A percentile compares a stretch with the other conserved stretches of the same genome.
These are phyloP conservation scores for Lathamus discolor DNA, from an alignment of 2,113 vertebrate species.

Conservation along the genomic window DNA sequence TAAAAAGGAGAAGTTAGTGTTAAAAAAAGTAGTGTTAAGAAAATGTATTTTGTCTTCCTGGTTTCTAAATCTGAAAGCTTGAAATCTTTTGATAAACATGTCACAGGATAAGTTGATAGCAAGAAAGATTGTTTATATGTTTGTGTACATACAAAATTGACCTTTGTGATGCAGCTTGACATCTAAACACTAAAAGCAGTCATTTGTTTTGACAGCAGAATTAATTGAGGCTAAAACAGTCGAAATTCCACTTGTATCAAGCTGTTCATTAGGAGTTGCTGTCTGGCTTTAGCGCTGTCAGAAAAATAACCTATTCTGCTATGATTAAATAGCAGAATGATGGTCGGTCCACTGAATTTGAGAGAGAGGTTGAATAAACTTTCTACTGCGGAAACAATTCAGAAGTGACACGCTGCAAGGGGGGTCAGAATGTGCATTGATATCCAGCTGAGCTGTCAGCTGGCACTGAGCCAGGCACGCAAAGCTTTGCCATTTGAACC, in stretches of 20 bases:
- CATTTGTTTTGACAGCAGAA: conserved; percentile 95
- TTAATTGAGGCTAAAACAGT: conserved; percentile 94
- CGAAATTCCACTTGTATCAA: conserved; percentile 86
- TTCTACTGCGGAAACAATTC: conserved; percentile 90
- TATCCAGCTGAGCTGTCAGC: conserved; percentile 94
- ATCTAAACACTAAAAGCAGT: conserved; percentile 78
- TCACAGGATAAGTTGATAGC: conserved; percentile 62
- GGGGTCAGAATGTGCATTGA: conserved; percentile 84
- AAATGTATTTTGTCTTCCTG: background rate
- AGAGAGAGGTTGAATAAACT: conserved; percentile 95
- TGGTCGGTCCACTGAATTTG: conserved; percentile 78
- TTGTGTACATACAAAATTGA: conserved; percentile 80
- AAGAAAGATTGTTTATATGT: conserved; percentile 69
- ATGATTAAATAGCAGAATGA: conserved; percentile 87
- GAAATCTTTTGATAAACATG: conserved; percentile 6
- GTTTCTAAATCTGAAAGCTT: conserved; percentile 18
- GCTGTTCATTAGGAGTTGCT: conserved; percentile 89
- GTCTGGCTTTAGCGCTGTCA: conserved; percentile 87
- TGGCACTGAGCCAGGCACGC: conserved; percentile 90
- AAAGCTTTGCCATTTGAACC: conserved; percentile 77
- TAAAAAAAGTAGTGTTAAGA: background rate
- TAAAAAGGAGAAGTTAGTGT: background rate
- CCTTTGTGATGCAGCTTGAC: conserved; percentile 80
- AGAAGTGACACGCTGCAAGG: conserved; percentile 87
- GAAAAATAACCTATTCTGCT: conserved; percentile 85